Conservation (phyloP, 2,888 invertebrate species). For the Chloroclysta siterata region DNA sequence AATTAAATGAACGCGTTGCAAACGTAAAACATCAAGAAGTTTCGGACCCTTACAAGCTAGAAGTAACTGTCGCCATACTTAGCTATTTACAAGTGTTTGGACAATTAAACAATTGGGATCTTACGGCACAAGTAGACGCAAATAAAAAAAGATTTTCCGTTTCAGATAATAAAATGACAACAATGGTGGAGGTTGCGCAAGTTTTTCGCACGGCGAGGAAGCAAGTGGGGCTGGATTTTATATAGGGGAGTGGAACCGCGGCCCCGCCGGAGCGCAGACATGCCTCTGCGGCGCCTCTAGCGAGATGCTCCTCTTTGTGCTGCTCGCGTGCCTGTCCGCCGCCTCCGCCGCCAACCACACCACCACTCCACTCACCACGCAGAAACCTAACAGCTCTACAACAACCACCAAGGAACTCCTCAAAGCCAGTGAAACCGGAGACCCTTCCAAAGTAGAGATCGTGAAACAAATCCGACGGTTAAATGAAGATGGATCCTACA, state of each 20-base stretch:
- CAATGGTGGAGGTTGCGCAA: conserved; percentile 80
- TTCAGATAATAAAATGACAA: conserved; percentile 84
- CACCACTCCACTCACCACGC: conserved; percentile 56
- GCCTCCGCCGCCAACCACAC: conserved; percentile 55
- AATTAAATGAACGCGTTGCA: conserved; percentile 61
- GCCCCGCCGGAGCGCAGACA: conserved; percentile 77
- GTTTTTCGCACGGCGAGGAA: conserved; percentile 71
- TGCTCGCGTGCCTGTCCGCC: conserved; percentile 64
- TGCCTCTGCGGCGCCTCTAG: conserved; percentile 71
- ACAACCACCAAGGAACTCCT: conserved; percentile 83
- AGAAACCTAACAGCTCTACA: conserved; percentile 60
- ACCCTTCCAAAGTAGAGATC: conserved; percentile 89
- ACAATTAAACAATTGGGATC: conserved; percentile 82
- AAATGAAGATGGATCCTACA: conserved; percentile 93
- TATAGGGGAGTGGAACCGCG: conserved; percentile 73
- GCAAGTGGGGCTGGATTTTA: conserved; percentile 82
- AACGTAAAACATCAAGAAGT: conserved; percentile 44
- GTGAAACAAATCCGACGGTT: conserved; percentile 92
- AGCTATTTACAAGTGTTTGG: conserved; percentile 64
- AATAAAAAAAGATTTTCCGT: conserved; percentile 84
- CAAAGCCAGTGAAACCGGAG: conserved; percentile 87
- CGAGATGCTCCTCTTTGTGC: conserved; percentile 74
- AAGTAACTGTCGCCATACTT: conserved; percentile 59
- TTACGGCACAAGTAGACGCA: conserved; percentile 69
- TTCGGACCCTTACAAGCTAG: conserved; percentile 47